Conservation (phyloP, 2,888 invertebrate species). For the Tanypteryx hageni region DNA sequence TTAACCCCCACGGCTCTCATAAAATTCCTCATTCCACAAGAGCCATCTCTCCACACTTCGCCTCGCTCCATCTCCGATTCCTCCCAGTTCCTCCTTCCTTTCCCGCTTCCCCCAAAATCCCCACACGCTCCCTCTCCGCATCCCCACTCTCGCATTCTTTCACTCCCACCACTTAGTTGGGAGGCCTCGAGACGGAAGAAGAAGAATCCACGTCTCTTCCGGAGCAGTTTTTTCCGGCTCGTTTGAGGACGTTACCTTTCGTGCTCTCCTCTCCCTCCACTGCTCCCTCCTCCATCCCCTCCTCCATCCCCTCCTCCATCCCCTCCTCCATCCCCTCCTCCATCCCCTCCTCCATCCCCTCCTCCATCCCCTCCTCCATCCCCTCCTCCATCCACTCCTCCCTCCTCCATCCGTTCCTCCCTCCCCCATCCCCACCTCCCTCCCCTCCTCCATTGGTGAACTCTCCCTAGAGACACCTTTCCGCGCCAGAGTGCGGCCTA, state of each 20-base stretch:
- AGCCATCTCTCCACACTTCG: background rate
- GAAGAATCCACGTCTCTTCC: conserved; percentile 45
- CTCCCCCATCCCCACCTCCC: background rate
- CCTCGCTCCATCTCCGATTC: background rate
- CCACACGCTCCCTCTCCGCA: background rate
- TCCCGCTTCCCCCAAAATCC: background rate
- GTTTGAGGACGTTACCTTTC: conserved; percentile 63
- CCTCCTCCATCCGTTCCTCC: background rate
- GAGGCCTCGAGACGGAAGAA: background rate
- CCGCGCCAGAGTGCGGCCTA: background rate
- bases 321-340: background rate
- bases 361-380: too few relatives aligned
- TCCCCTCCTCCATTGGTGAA: background rate
- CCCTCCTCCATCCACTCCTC: background rate
- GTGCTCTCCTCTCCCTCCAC: background rate
- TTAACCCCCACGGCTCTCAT: too few relatives aligned
- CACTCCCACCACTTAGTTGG: conserved; percentile 35
- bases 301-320: background rate
- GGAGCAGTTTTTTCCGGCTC: conserved; percentile 62
- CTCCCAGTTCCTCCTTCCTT: background rate
- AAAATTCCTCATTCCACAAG: background rate
- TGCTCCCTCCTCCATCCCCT: too few relatives aligned
- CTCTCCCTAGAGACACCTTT: background rate
- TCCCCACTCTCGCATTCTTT: background rate
- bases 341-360: background rate